These are phyloP conservation scores for Chiloscyllium plagiosum DNA, from an alignment of 2,113 vertebrate genomes.

Conservation along the genomic window DNA sequence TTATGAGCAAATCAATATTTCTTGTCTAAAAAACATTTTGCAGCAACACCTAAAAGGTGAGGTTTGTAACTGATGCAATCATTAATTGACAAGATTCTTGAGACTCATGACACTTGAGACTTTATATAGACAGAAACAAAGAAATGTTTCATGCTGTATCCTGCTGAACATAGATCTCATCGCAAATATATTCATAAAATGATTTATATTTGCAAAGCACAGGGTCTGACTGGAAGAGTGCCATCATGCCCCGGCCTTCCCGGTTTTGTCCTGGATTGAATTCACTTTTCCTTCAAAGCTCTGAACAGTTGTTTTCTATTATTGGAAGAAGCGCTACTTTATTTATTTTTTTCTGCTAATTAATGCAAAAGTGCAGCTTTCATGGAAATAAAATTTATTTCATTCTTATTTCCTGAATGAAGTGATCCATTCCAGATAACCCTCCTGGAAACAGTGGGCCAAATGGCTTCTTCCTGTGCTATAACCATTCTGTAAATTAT, in stretches of 20 bases:
- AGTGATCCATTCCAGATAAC: neutral
- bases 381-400: constrained; percentile 8
- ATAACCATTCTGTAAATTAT: neutral
- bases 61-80: neutral
- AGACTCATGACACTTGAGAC: too few species aligned
- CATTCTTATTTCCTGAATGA: neutral
- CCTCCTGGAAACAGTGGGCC: neutral
- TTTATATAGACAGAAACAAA: neutral
- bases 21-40: neutral
- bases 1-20: neutral
- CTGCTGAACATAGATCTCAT: neutral
- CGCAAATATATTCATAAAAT: neutral
- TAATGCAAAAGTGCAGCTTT: neutral
- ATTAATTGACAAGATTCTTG: too few species aligned
- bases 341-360: neutral
- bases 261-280: neutral
- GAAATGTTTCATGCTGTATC: constrained; percentile 7
- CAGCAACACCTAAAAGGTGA: neutral
- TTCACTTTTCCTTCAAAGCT: too few species aligned
- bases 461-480: neutral
- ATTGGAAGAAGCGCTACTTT: neutral
- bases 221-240: neutral
- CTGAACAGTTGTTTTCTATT: neutral
- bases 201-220: neutral
- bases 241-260: neutral